phyloP scores from a whole-genome alignment of 2,797 vertebrate genomes.

The Botia kubotai region DNA sequence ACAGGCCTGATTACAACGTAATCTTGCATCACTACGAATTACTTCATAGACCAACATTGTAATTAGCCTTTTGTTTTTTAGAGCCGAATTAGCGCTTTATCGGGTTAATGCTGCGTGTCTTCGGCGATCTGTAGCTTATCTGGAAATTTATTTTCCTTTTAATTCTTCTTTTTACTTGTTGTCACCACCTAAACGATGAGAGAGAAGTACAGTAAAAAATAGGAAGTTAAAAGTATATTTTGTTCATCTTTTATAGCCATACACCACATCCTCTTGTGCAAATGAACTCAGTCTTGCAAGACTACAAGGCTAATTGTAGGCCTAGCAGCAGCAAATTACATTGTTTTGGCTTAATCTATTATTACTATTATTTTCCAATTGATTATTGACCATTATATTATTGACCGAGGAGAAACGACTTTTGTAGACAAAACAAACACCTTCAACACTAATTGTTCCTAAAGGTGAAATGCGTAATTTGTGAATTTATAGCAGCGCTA shows the following conservation, averaged over 20 bases:
- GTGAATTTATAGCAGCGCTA: background rate
- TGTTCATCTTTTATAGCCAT: constrained; percentile 53
- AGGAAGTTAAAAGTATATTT: constrained; percentile 50
- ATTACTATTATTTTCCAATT: no score
- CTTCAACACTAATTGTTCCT: background rate
- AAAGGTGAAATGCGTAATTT: no score
- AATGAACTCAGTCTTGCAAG: constrained; percentile 47
- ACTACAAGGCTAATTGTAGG: background rate
- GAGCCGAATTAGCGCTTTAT: background rate
- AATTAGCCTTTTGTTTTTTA: background rate
- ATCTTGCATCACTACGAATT: background rate
- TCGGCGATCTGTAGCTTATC: background rate
- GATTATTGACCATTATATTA: no score
- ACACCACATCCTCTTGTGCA: constrained; percentile 58
- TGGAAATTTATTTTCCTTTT: no score
- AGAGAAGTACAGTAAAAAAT: constrained; percentile 17
- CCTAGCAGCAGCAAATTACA: no score
- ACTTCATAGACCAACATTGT: background rate
- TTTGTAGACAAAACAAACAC: background rate
- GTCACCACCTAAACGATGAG: rapidly evolving
- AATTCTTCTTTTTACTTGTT: constrained; percentile 5
- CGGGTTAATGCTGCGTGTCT: background rate
- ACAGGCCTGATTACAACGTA: background rate
- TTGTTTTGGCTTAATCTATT: no score
- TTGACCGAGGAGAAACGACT: background rate